Base-by-base conservation (phyloP, 2,113 vertebrate species). In the Salvelinus fontinalis region DNA sequence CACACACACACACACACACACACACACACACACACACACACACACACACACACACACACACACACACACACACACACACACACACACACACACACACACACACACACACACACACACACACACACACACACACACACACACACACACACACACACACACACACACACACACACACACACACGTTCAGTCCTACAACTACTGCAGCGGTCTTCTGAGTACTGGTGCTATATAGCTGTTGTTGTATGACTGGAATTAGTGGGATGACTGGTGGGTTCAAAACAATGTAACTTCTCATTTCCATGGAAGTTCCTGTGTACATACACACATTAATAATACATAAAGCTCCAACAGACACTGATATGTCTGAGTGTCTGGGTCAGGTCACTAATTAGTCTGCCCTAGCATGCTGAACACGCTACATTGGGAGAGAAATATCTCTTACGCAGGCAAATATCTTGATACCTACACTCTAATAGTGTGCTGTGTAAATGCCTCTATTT, bases 291-390 rank as follows among this genome's bases (percentile, higher is more conserved):
- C 62, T 34, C 29, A 39, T 86, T 75, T 81, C 29, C 74, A 84
- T 82, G 75, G 75, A 29, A 66, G 81, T 79, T 71, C 83, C 86
- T 69, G 83, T 75, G 76, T 70, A 85, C 84, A 88, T 78, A 80
- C 70, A 78, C 31, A 62, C 76, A 80, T 85, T 81, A 87, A 87
- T 84, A 87, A 88, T 85, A 81, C 81, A 89, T 83, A 73, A 75
- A 75, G 39, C 9, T 44, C 64, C 27, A 59, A 51, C 7, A 77
- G 79, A 76, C 79, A 70, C 39, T 44, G 34, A 75, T 66, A 64
- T 57, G 60, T 70, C 62, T 12, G 59, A 54, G 60, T 81, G 71
- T 14, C 59, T 44, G 5, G 68, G 54, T 73, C 27, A 62, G 29
- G 8, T 3, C 64, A n/a, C 70, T 77, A 71, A 29, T 84, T 82